A percentile compares a stretch with the other conserved stretches of the same genome.
phyloP scores from a whole-genome alignment of 2,797 vertebrate species.

The Aldrovandia affinis region DNA sequence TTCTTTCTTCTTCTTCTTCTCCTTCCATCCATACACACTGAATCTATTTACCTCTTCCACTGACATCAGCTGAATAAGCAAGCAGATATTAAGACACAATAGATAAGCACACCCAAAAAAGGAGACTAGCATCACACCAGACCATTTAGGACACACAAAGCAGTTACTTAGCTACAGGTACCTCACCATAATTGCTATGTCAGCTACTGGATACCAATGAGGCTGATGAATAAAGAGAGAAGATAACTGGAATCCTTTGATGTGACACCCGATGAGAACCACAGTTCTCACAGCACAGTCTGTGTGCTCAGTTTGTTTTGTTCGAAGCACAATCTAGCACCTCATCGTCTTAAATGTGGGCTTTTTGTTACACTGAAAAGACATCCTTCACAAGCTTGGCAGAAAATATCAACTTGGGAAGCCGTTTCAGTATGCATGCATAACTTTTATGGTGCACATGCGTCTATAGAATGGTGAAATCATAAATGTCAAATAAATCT shows the following conservation, averaged over 20 bases:
- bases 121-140: conserved; percentile 21
- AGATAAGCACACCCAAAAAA: conserved; percentile 1
- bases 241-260: conserved; percentile 17
- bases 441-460: background rate
- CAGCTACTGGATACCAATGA: conserved; percentile 22
- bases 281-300: background rate
- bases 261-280: background rate
- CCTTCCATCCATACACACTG: background rate
- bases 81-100: background rate
- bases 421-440: background rate
- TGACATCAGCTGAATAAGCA: conserved; percentile 10
- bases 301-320: background rate
- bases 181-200: conserved; percentile 15
- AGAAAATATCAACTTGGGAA: background rate
- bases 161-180: conserved; percentile 24
- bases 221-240: background rate
- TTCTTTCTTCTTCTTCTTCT: too few species aligned
- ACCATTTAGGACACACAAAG: background rate
- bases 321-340: background rate
- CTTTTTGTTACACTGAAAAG: background rate
- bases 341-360: background rate
- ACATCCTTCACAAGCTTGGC: background rate
- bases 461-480: too few species aligned
- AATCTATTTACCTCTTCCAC: background rate
- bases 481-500: background rate